Conservation (phyloP, 35 echinoderm and acorn worm genomes). For the Apostichopus parvimensis region DNA sequence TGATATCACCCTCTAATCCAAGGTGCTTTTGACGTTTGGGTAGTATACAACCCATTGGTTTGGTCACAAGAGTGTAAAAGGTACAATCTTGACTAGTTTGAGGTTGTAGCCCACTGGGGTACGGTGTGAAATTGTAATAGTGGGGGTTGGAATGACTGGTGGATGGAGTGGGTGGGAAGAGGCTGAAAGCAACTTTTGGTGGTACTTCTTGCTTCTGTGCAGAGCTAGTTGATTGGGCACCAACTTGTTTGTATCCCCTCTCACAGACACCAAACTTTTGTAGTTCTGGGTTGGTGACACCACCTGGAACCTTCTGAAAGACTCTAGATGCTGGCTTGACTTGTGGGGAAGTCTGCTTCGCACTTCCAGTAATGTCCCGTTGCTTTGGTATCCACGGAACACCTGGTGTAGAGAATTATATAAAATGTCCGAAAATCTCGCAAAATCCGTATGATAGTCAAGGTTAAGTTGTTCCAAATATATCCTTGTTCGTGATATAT, state of each 20-base stretch:
- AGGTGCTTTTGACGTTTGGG: constrained; percentile 92
- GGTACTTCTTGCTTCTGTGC: neutral
- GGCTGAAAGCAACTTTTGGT: constrained; percentile 47
- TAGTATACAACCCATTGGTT: constrained; percentile 98
- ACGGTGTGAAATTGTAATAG: constrained; percentile 7
- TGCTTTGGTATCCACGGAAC: constrained; percentile 18
- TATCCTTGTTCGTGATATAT: neutral
- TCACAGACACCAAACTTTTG: constrained; percentile 20
- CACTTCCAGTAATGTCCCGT: neutral
- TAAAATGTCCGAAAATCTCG: neutral
- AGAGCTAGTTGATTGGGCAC: neutral
- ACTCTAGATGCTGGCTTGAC: neutral
- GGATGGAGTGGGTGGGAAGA: constrained; percentile 2
- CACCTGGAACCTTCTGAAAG: constrained; percentile 35
- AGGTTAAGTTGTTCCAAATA: neutral
- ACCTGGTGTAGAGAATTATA: constrained; percentile 26
- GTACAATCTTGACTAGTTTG: constrained; percentile 52
- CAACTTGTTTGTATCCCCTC: constrained; percentile 9
- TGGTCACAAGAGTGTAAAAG: constrained; percentile 44
- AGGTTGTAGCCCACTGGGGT: constrained; percentile 28
- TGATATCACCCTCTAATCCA: constrained; percentile 90
- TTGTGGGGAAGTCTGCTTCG: neutral
- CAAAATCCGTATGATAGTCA: neutral
- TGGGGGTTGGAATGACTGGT: constrained; percentile 26
- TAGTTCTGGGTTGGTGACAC: constrained; percentile 20